These are phyloP conservation scores for Aplocera efformata DNA, from an alignment of 2,888 invertebrate genomes.

Conservation along the genomic window DNA sequence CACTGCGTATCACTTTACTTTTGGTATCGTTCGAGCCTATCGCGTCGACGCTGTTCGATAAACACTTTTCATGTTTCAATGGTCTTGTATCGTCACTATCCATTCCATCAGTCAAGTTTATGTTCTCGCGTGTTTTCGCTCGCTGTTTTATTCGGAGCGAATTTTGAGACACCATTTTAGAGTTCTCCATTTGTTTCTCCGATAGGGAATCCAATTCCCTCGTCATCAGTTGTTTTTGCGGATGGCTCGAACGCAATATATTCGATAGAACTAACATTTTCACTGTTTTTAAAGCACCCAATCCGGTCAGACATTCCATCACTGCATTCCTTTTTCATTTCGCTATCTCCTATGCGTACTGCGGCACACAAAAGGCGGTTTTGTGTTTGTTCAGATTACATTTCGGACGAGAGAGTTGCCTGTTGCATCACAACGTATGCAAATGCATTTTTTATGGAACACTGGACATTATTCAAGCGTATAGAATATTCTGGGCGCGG, in stretches of 20 bases:
- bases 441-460: slow-evolving; percentile 63
- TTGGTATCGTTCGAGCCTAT: slow-evolving; percentile 61
- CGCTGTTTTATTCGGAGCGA: slow-evolving; percentile 61
- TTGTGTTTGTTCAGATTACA: slow-evolving; percentile 52
- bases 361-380: slow-evolving; percentile 45
- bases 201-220: slow-evolving; percentile 43
- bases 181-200: slow-evolving; percentile 45
- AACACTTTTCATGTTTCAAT: slow-evolving; percentile 56
- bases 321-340: slow-evolving; percentile 74
- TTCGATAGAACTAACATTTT: slow-evolving; percentile 77
- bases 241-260: slow-evolving; percentile 67
- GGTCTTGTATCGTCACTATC: slow-evolving; percentile 44
- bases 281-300: slow-evolving; percentile 68
- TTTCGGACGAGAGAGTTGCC: slow-evolving; percentile 39
- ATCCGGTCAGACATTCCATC: slow-evolving; percentile 75
- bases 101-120: slow-evolving; percentile 43
- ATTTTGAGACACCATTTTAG: slow-evolving; percentile 50
- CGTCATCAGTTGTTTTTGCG: slow-evolving; percentile 56
- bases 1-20: slow-evolving; percentile 76
- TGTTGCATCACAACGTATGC: slow-evolving; percentile 52
- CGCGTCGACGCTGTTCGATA: slow-evolving; percentile 68
- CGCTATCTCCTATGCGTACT: slow-evolving; percentile 46
- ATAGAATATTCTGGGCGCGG: slow-evolving; percentile 57
- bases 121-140: slow-evolving; percentile 61
- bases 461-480: slow-evolving; percentile 60